A percentile compares a stretch with the other conserved stretches of the same genome.
These are phyloP conservation scores for Mormyrus lacerda DNA, from an alignment of 2,113 vertebrate species.

Conservation along the genomic window DNA sequence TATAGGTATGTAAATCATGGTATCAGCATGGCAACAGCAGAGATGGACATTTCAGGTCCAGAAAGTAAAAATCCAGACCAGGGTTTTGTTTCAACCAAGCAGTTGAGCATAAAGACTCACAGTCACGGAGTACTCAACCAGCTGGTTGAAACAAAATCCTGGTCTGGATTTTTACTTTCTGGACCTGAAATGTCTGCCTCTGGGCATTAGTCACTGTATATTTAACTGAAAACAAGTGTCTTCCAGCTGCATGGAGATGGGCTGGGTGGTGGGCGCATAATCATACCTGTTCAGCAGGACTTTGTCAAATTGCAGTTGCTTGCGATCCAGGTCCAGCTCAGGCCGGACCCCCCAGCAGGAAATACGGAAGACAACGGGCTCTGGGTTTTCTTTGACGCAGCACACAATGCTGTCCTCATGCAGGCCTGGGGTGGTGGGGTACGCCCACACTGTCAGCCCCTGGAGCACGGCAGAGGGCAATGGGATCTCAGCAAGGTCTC, in stretches of 20 bases:
- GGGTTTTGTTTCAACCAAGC: too few species aligned
- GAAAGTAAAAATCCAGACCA: too few species aligned
- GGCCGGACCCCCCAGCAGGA: conserved; percentile 75
- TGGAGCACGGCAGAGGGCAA: conserved; percentile 33
- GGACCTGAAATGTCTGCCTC: too few species aligned
- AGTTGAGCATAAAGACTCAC: too few species aligned
- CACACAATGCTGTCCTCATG: conserved; percentile 78
- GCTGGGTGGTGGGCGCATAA: not conserved
- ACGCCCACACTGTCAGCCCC: conserved; percentile 77
- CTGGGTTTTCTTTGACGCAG: conserved; percentile 70
- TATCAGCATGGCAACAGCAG: not conserved
- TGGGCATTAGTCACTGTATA: not conserved
- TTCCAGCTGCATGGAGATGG: not conserved
- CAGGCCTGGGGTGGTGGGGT: conserved; percentile 68
- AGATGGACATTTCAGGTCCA: too few species aligned
- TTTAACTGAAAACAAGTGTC: not conserved
- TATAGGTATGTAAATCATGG: not conserved
- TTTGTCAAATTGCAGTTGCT: conserved; percentile 67
- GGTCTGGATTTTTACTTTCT: too few species aligned
- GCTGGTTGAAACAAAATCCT: too few species aligned
- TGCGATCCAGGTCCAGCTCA: conserved; percentile 71
- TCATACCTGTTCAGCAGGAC: conserved; percentile 73
- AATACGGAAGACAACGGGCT: conserved; percentile 62
- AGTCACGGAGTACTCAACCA: too few species aligned
- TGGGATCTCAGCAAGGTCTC: not conserved